Conservation (phyloP, 2,797 vertebrate genomes). For the Eutrigla gurnardus region DNA sequence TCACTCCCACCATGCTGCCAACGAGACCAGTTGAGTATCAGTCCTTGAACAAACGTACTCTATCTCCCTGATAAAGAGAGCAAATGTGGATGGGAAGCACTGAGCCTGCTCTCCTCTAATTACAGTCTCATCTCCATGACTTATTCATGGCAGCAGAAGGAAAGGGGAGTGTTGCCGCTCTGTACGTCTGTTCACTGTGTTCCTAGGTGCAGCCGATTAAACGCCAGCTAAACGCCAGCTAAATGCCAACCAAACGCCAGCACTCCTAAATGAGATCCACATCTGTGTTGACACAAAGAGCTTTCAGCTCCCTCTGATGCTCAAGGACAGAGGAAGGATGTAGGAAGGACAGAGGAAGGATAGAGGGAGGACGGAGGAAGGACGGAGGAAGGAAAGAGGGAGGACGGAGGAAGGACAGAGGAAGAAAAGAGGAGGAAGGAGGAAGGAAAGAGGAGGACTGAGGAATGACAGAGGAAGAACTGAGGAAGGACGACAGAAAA, state of each 20-base stretch:
- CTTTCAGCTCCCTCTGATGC: slow-evolving; percentile 6
- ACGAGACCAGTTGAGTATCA: no score
- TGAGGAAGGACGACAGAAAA: no score
- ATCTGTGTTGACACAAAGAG: slow-evolving; percentile 36
- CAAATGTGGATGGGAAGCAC: slow-evolving; percentile 37
- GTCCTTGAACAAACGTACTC: no score
- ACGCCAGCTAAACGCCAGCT: slow-evolving; percentile 26
- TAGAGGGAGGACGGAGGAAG: no score
- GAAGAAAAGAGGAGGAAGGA: no score
- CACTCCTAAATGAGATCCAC: slow-evolving; percentile 23
- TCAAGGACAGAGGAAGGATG: background rate
- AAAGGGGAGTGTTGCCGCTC: background rate
- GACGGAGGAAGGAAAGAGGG: no score
- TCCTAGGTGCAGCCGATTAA: slow-evolving; percentile 26
- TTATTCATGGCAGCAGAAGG: slow-evolving; percentile 64
- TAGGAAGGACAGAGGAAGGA: background rate
- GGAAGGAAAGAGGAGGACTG: no score
- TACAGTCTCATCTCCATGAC: slow-evolving; percentile 45
- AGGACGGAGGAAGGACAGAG: no score
- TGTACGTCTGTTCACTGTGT: slow-evolving; percentile 10
- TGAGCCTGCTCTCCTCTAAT: slow-evolving; percentile 42
- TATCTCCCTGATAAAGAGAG: slow-evolving; percentile 48
- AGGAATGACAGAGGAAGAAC: no score
- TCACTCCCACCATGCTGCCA: no score
- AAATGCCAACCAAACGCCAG: slow-evolving; percentile 32